phyloP scores from a whole-genome alignment of 2,888 invertebrate species.

The Eudasyphora cyanicolor region DNA sequence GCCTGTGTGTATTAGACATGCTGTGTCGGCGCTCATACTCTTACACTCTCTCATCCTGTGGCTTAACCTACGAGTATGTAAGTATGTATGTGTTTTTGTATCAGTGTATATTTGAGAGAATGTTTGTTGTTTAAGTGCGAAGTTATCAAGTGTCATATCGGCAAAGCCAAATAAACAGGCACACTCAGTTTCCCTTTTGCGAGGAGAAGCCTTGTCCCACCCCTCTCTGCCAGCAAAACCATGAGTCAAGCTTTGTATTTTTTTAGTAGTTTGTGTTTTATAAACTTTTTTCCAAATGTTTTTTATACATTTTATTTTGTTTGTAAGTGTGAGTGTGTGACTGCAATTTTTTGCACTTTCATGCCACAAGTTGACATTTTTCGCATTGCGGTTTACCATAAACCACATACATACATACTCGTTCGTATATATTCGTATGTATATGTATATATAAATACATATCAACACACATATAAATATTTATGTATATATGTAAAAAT shows the following conservation, averaged over 20 bases:
- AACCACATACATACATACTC: slow-evolving; percentile 70
- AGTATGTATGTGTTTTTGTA: slow-evolving; percentile 8
- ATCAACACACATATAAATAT: slow-evolving; percentile 24
- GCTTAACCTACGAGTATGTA: slow-evolving; percentile 14
- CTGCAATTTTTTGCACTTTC: slow-evolving; percentile 55
- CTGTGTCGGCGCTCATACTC: neutral
- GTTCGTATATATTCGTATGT: slow-evolving; percentile 4
- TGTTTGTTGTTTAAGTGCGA: slow-evolving; percentile 11
- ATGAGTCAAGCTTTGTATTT: slow-evolving; percentile 36
- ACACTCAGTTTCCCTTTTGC: neutral
- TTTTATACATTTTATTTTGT: slow-evolving; percentile 29
- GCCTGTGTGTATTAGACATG: neutral
- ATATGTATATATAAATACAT: slow-evolving; percentile 8
- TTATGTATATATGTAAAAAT: slow-evolving; percentile 41
- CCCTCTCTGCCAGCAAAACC: slow-evolving; percentile 1
- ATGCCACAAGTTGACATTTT: slow-evolving; percentile 78
- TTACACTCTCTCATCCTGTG: neutral
- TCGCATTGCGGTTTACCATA: slow-evolving; percentile 80
- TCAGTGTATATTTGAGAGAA: too few species aligned
- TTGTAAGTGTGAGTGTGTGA: slow-evolving; percentile 25
- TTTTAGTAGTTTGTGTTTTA: slow-evolving; percentile 4
- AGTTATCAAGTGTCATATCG: slow-evolving; percentile 48
- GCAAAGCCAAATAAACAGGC: slow-evolving; percentile 21
- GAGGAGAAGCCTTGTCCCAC: neutral
- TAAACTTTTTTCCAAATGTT: slow-evolving; percentile 46